phyloP scores from a whole-genome alignment of 2,113 vertebrate genomes.

The Fulmarus glacialis region DNA sequence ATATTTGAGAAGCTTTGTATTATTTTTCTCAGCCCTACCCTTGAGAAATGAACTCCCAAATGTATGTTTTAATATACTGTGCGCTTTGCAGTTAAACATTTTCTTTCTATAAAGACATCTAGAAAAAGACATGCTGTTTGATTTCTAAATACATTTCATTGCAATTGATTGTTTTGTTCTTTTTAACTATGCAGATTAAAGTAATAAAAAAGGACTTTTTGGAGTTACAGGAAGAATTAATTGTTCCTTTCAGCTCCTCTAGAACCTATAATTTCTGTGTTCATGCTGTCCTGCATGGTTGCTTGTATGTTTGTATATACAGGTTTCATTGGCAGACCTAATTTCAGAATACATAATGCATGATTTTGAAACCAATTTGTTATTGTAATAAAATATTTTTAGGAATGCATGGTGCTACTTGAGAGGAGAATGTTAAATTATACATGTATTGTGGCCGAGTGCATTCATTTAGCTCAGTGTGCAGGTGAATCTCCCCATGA shows the following conservation, averaged over 20 bases:
- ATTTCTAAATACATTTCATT: conserved; percentile 29
- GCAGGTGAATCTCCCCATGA: conserved; percentile 82
- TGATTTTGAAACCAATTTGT: conserved; percentile 86
- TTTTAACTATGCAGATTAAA: conserved; percentile 59
- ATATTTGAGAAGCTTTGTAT: conserved; percentile 37
- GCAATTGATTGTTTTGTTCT: conserved; percentile 57
- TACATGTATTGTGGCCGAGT: conserved; percentile 81
- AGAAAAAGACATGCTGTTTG: neutral
- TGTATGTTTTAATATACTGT: neutral
- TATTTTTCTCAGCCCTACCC: conserved; percentile 17
- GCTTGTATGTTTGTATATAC: conserved; percentile 70
- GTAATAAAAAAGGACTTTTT: conserved; percentile 55
- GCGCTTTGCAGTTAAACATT: neutral
- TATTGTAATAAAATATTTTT: conserved; percentile 88
- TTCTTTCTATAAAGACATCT: neutral
- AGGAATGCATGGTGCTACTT: conserved; percentile 77
- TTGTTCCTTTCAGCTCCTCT: conserved; percentile 26
- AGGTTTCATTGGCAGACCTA: conserved; percentile 79
- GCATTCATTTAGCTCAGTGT: conserved; percentile 78
- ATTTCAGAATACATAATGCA: conserved; percentile 86
- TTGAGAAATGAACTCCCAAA: neutral
- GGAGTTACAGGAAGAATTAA: conserved; percentile 51
- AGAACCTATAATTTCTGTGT: neutral
- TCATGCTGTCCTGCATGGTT: conserved; percentile 13
- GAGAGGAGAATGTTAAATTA: conserved; percentile 84